Evolutionary conservation across 2,113 vertebrate species (phyloP).

Genomic region (Cynoglossus semilaevis): DNA sequence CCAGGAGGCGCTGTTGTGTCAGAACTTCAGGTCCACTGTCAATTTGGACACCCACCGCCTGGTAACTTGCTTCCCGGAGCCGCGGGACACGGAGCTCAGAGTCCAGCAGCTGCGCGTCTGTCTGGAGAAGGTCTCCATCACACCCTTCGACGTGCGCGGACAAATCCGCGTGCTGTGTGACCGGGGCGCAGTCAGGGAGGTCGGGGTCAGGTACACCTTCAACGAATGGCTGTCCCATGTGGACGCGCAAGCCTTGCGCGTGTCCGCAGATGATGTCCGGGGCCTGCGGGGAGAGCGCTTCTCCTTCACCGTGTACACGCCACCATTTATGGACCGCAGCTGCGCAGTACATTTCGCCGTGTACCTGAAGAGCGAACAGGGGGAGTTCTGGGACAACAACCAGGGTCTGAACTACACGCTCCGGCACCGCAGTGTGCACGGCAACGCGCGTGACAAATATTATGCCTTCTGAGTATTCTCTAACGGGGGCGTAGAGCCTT

Average conservation of each 20-base stretch:
- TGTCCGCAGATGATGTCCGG: slow-evolving; percentile 6
- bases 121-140: slow-evolving; percentile 71
- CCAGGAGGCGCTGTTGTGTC: slow-evolving; percentile 47
- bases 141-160: slow-evolving; percentile 74
- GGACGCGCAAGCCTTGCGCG: slow-evolving; percentile 73
- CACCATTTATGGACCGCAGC: slow-evolving; percentile 69
- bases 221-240: slow-evolving; percentile 86
- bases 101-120: slow-evolving; percentile 73
- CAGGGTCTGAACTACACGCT: slow-evolving; percentile 82
- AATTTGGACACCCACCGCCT: slow-evolving; percentile 40
- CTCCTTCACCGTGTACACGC: slow-evolving; percentile 79
- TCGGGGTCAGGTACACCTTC: slow-evolving; percentile 86
- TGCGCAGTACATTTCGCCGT: slow-evolving; percentile 82
- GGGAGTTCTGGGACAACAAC: slow-evolving; percentile 92
- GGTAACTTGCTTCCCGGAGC: slow-evolving; percentile 59
- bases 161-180: slow-evolving; percentile 52
- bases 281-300: slow-evolving; percentile 64
- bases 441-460: slow-evolving; percentile 28
- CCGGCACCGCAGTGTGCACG: slow-evolving; percentile 27
- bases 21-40: slow-evolving; percentile 32
- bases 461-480: slow-evolving; percentile 29
- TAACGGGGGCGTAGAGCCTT: background rate
- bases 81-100: slow-evolving; percentile 50
- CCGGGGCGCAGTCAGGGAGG: slow-evolving; percentile 57
- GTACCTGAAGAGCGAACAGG: slow-evolving; percentile 74